Evolutionary conservation across 2,113 vertebrate genomes (phyloP), one percentile per base, ranked within the genome.

Genomic region (Cygnus atratus): DNA sequence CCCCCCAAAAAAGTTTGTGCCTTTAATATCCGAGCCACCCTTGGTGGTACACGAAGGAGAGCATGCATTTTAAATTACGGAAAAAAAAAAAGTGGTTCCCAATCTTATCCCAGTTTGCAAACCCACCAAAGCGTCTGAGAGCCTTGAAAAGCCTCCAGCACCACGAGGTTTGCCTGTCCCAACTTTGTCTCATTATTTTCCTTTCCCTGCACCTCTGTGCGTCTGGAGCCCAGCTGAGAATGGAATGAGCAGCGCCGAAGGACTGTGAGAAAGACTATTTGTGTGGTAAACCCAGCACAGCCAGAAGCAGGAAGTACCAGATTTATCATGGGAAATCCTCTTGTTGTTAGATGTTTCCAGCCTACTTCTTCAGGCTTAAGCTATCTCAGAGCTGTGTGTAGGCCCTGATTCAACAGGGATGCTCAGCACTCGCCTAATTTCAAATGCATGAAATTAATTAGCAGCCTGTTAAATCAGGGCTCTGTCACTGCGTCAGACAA

Each of bases 201-300:
- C 58, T 92, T 92, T 84, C 91, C 88, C 88, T 84, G 93, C 88
- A 95, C 94, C 95, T 95, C 92, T 82, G 79, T 95, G 95, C 0
- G 97, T 97, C 97, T 97, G 97, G 94, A 93, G 93, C 85, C 96
- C 95, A 97, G 97, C 94, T 96, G 96, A 97, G 94, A 96, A 87
- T 39, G 75, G 92, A 96, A 96, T 92, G 95, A 96, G 76, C 82
- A 95, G 87, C 11, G 80, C 89, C 21, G 14, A 97, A 95, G 93
- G 88, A 96, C 88, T 96, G 95, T 93, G 93, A 96, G 97, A 95
- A 96, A 93, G 87, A 93, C 92, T 16, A 88, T 90, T 95, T 97
- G 91, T 97, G 93, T 95, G 93, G 93, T 96, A 97, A 97, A 95
- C 96, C 96, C 87, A 95, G 94, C 95, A 75, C 96, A 95, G 93